These are phyloP conservation scores for Lepidothrix coronata DNA, from an alignment of 2,113 vertebrate species.

Conservation along the genomic window DNA sequence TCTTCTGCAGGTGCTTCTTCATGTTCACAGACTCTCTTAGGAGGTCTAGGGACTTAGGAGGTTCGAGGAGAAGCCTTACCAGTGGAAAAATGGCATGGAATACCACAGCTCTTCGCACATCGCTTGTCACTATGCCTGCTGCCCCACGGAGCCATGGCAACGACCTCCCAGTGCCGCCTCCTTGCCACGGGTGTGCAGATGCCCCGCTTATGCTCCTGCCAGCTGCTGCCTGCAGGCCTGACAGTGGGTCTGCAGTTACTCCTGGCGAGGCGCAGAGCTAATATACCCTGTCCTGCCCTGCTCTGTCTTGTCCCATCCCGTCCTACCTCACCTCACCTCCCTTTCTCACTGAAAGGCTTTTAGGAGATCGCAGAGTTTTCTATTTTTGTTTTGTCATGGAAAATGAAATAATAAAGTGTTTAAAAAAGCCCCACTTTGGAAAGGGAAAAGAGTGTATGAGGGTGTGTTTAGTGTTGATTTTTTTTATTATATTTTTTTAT, in stretches of 20 bases:
- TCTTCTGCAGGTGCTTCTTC: background rate
- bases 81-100: background rate
- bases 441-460: background rate
- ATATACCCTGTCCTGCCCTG: background rate
- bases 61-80: background rate
- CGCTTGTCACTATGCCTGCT: background rate
- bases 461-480: background rate
- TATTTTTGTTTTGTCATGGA: background rate
- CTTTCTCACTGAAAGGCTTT: background rate
- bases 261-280: rapidly evolving
- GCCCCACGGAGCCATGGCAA: background rate
- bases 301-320: background rate
- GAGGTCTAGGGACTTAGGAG: background rate
- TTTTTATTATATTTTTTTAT: background rate
- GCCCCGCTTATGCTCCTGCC: rapidly evolving
- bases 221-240: rapidly evolving
- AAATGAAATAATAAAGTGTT: background rate
- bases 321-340: background rate
- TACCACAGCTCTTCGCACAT: background rate
- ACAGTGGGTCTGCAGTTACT: rapidly evolving
- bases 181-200: rapidly evolving
- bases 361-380: background rate
- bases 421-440: background rate
- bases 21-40: background rate
- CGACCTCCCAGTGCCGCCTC: rapidly evolving